These are phyloP conservation scores for Bombus cullumanus DNA, from an alignment of 1,140 invertebrate species.

Conservation along the genomic window DNA sequence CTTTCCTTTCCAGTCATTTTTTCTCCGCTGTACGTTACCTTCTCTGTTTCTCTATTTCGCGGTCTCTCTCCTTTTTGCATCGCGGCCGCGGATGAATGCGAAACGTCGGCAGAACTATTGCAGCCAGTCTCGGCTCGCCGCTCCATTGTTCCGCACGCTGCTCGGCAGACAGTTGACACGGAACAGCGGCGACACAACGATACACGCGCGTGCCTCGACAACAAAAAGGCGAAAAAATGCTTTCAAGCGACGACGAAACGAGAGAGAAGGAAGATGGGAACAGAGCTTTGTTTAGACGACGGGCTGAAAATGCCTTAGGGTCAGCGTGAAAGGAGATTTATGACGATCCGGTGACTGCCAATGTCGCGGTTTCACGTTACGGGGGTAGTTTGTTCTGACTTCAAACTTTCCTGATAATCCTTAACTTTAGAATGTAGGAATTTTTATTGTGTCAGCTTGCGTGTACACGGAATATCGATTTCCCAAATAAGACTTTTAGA, in stretches of 20 bases:
- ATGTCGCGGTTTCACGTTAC: background rate
- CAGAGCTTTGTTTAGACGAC: slow-evolving; percentile 7
- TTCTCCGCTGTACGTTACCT: background rate
- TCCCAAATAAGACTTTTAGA: too few species aligned
- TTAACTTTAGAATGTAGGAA: background rate
- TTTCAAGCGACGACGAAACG: background rate
- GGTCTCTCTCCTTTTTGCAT: slow-evolving; percentile 39
- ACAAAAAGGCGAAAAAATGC: slow-evolving; percentile 34
- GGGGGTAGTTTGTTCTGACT: background rate
- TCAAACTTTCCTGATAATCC: background rate
- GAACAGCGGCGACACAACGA: slow-evolving; percentile 44
- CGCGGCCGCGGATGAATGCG: slow-evolving; percentile 49
- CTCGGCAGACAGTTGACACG: slow-evolving; percentile 45
- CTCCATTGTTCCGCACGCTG: slow-evolving; percentile 52
- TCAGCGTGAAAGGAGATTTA: slow-evolving; percentile 36
- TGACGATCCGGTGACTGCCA: background rate
- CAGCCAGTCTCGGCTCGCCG: slow-evolving; percentile 53
- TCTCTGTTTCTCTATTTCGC: background rate
- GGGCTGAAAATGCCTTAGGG: slow-evolving; percentile 40
- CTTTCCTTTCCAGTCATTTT: slow-evolving; percentile 16
- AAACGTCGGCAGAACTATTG: slow-evolving; percentile 56
- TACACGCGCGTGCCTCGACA: slow-evolving; percentile 23
- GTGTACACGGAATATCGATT: too few species aligned
- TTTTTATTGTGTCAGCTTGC: background rate
- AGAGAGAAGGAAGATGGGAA: background rate